Base-by-base conservation (phyloP, 2,888 invertebrate genomes). In the Smittia sp. region DNA sequence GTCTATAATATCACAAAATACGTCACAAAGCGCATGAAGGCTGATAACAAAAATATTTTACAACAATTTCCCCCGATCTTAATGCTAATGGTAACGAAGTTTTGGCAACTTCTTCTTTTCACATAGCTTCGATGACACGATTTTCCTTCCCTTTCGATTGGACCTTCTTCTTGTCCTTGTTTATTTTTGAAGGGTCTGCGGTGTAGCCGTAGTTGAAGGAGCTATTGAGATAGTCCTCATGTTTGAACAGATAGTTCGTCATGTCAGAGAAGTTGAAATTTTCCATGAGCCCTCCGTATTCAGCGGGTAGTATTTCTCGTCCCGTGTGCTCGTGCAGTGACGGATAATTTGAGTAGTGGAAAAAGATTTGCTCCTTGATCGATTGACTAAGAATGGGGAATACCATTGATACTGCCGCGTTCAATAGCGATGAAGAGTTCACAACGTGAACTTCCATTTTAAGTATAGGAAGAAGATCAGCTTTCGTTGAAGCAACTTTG, bases 281-380 rank as follows among this genome's bases (percentile, higher is more conserved):
- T 1, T 76, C 72, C 3, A 76, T 75, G 1, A 80, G 79, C 0
- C 81, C 81, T 0, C 81, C 81, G 74, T 81, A 81, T 75, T 79
- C 78, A 7, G 77, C 79, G 4, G 81, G 81, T 38, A 80, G 75
- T 69, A 75, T 75, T 41, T 81, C 80, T 65, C 77, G 78, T 3
- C 81, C 81, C 41, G 81, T 70, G 77, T 80, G 79, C 1, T 80
- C 78, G 1, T 78, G 77, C 18, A 81, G 74, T 75, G 81, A 81
- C 52, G 76, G 77, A 32, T 79, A 77, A 74, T 80, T 79, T 62
- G 78, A 78, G 1, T 79, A 80, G 75, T 81, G 81, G 1, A 78
- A 79, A 46, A 77, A 77, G 39, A 80, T 54, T 74, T 67, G 67
- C 11, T 74, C 74, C 20, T 74, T 74, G 7, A 74, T 74, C 11